A percentile compares a stretch with the other conserved stretches of the same genome.
These are phyloP conservation scores for Melanostigma gelatinosum DNA, from an alignment of 2,113 vertebrate species.

Conservation along the genomic window DNA sequence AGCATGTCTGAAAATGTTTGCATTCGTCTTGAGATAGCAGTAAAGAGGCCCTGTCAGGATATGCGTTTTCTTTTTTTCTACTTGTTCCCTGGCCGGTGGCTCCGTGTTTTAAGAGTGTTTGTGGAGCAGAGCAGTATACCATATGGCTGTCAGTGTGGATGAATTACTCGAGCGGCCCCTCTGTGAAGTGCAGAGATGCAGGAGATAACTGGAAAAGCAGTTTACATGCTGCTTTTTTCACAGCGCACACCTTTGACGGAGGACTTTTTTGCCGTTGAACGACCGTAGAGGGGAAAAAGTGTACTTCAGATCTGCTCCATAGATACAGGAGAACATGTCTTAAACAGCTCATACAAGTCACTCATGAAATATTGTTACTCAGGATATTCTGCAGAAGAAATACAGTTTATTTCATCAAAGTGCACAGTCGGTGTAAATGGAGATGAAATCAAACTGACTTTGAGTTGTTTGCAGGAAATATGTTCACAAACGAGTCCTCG, in stretches of 20 bases:
- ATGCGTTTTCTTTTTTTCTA: slow-evolving; percentile 14
- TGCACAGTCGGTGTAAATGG: slow-evolving; percentile 24
- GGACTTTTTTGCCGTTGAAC: slow-evolving; percentile 23
- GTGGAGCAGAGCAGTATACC: slow-evolving; percentile 75
- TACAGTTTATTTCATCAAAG: slow-evolving; percentile 13
- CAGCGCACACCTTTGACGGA: slow-evolving; percentile 49
- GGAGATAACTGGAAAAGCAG: slow-evolving; percentile 73
- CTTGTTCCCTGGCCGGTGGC: slow-evolving; percentile 40
- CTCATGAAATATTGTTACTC: slow-evolving; percentile 12
- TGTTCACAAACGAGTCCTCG: not conserved
- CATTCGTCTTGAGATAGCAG: slow-evolving; percentile 70
- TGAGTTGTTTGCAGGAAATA: slow-evolving; percentile 20
- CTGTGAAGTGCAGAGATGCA: slow-evolving; percentile 51
- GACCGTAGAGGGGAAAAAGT: slow-evolving; percentile 22
- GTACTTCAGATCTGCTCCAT: slow-evolving; percentile 59
- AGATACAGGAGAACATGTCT: slow-evolving; percentile 65
- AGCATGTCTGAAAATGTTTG: slow-evolving; percentile 58
- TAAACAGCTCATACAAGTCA: slow-evolving; percentile 42
- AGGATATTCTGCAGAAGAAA: slow-evolving; percentile 23
- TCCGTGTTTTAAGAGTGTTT: slow-evolving; percentile 54
- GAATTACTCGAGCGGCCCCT: slow-evolving; percentile 63
- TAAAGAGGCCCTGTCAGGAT: slow-evolving; percentile 56
- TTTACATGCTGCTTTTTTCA: slow-evolving; percentile 46
- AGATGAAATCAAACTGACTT: slow-evolving; percentile 16
- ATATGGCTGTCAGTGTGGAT: slow-evolving; percentile 74